Evolutionary conservation across 1,140 invertebrate species (phyloP).

Genomic region (Sarcophaga bullata): DNA sequence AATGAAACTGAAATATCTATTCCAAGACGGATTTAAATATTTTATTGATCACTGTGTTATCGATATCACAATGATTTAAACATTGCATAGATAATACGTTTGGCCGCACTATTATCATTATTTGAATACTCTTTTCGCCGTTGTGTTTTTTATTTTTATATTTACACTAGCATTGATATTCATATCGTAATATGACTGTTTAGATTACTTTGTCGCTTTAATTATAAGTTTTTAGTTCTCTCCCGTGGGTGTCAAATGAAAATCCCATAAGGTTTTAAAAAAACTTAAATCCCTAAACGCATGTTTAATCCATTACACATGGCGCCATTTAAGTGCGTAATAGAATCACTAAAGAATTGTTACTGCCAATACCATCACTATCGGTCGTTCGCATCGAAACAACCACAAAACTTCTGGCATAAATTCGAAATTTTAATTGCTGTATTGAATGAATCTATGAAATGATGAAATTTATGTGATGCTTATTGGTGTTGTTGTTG

Average conservation of each 20-base stretch:
- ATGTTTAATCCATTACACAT: neutral
- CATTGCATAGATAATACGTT: no score
- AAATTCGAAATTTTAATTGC: neutral
- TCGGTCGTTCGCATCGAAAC: neutral
- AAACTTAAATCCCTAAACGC: neutral
- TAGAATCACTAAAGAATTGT: neutral
- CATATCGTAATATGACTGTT: no score
- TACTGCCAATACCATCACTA: neutral
- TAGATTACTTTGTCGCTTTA: no score
- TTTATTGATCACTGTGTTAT: no score
- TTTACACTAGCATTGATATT: no score
- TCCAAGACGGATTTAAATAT: no score
- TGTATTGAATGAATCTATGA: neutral
- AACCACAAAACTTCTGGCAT: slow-evolving; percentile 3
- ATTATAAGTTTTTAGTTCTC: no score
- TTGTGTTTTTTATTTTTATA: no score
- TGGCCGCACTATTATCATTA: no score
- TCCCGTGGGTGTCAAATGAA: neutral
- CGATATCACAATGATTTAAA: no score
- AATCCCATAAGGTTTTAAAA: neutral
- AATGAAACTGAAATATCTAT: no score
- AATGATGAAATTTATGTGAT: neutral
- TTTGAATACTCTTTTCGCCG: no score
- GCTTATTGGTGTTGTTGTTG: neutral
- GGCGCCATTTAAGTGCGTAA: neutral